Base-by-base conservation (phyloP, 1,140 invertebrate species). In the Berghia stephanieae region DNA sequence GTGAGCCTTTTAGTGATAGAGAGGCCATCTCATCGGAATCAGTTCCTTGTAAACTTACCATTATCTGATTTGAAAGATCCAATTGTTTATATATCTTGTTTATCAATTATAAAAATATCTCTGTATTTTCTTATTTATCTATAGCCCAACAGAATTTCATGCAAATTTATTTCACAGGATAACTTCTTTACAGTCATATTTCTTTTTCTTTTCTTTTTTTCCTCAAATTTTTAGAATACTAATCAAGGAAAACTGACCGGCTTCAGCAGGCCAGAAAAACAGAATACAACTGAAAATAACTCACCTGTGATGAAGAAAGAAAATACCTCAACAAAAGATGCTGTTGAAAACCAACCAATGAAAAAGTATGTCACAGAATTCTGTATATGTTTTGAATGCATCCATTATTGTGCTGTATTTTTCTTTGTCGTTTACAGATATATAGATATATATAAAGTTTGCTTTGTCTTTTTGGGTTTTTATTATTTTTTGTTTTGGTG, bases 281-380 rank as follows among this genome's bases (percentile, higher is more conserved):
- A 44, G 36, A 24, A 27, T 46, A 24, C 52, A 18, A 49, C 38
- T 38, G 27, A 40, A 40, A 38, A 49, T n/a, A 57, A 55, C 18
- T 1, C 55, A 60, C 24, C 40, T 18, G 4, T 38, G 27, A 2
- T 57, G 10, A 44, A 40, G 24, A n/a, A 40, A 18, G 5, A 1
- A 8, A 57, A 31, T 27, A 57, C n/a, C 3, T 49, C 42, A 24
- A 27, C 63, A 3, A 44, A 71, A 27, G 42, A 69, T 24, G 52
- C 36, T 21, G 75, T 68, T 27, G 67, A 79, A 40, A 76, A 79
- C 43, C 3, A 71, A 49, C 78, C 78, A 6, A 49, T 55, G 8
- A 71, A 76, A 52, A 76, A 76, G 74, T 70, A 3, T 44, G 68
- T 55, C 57, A 63, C 57, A 10, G 27, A 10, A 10, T 16, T 21